Base-by-base conservation (phyloP, 2,113 vertebrate genomes). In the Megaleporinus macrocephalus region DNA sequence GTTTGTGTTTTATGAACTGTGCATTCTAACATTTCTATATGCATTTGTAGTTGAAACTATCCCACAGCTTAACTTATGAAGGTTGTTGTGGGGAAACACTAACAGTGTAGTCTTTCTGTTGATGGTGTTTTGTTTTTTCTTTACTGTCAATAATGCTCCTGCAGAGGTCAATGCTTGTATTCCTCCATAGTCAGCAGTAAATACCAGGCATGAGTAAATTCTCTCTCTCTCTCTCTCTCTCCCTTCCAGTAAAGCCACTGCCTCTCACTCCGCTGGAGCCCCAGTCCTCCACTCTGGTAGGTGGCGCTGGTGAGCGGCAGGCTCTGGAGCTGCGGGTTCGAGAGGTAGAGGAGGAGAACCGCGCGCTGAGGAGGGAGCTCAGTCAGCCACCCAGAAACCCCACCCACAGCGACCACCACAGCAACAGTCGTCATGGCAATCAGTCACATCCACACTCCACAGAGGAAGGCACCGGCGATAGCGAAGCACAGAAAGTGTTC, bases 271-370 rank as follows among this genome's bases (percentile, higher is more conserved):
- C 96, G 0, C 87, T 97, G 91, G 97, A 97, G 78, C 90, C 95
- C 18, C 97, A 97, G 89, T 92, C 96, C 0, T 94, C 96, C 63
- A 92, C 95, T 33, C 82, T 91, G 0, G 92, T 91, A 0, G 93
- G 94, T 0, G 95, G 95, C 84, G 94, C 90, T n/a, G 91, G 93
- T 20, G 97, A 96, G 78, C 93, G 94, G 0, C 96, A 97, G 88
- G 96, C 94, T 84, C 89, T 99, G 89, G 97, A 99, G 83, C 92
- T 97, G 73, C 94, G 97, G 0, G 87, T 98, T 70, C 96, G 97
- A 0, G 96, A 97, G 76, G 96, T 99, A 87, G 98, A 99, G 89
- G 97, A 97, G 83, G 97, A 98, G 91, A 99, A 99, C 93, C 95
- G 94, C 0, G 94, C 89, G 0, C 95, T 99, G 18, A 96, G 97